Evolutionary conservation across 2,797 vertebrate species (phyloP).

Genomic region (Scarus forsteni): DNA sequence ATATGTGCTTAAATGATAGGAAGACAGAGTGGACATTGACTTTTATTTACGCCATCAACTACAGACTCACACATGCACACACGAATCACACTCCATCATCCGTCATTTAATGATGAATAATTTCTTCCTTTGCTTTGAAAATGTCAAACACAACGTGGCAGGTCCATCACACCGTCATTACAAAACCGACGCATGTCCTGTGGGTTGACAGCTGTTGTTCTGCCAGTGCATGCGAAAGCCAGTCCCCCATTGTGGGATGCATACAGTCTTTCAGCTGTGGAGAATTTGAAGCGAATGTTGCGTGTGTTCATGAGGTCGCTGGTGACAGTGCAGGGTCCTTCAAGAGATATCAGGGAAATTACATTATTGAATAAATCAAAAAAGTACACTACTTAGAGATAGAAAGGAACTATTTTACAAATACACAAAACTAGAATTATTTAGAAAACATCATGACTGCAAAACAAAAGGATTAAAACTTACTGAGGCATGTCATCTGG

Average conservation of each 20-base stretch:
- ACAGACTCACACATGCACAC: too few species aligned
- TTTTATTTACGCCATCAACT: too few species aligned
- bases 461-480: conserved; percentile 14
- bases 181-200: neutral
- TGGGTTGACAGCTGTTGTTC: accelerated
- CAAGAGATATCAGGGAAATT: conserved; percentile 9
- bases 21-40: too few species aligned
- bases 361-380: neutral
- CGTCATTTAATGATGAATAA: too few species aligned
- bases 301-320: neutral
- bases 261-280: accelerated
- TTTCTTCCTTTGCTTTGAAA: neutral
- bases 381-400: too few species aligned
- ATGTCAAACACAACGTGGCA: conserved; percentile 44
- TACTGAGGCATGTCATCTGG: conserved; percentile 40
- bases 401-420: too few species aligned
- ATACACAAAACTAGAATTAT: too few species aligned
- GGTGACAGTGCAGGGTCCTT: conserved; percentile 67
- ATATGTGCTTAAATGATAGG: too few species aligned
- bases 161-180: conserved; percentile 11
- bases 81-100: too few species aligned
- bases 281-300: neutral
- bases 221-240: neutral
- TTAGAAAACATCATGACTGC: neutral
- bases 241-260: accelerated